Conservation (phyloP, 2,113 vertebrate genomes). For the Orthochromis indermauri region DNA sequence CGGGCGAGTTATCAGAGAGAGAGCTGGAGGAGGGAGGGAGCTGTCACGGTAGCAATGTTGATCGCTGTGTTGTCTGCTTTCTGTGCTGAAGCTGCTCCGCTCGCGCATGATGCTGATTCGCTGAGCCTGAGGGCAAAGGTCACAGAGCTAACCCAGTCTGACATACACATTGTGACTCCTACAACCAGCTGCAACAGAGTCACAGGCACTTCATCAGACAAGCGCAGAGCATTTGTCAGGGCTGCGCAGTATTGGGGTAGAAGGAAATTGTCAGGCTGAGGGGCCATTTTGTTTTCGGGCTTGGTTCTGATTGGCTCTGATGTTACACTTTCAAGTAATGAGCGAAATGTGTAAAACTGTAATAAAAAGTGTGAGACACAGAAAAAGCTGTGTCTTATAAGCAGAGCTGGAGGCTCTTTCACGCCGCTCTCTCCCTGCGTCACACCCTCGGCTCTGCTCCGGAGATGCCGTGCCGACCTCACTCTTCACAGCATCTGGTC, state of each 20-base stretch:
- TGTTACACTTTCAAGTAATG: neutral
- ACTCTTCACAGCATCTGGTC: neutral
- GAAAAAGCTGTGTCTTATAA: neutral
- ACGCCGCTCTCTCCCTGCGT: neutral
- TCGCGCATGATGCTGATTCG: neutral
- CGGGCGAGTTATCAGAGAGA: neutral
- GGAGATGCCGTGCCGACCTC: neutral
- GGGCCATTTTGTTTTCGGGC: neutral
- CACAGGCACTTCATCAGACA: neutral
- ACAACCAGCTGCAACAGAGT: neutral
- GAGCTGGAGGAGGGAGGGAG: neutral
- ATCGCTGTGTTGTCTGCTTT: slow-evolving; percentile 18
- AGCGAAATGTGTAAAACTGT: neutral
- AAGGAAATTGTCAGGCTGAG: neutral
- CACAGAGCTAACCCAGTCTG: slow-evolving; percentile 9
- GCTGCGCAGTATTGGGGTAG: accelerated
- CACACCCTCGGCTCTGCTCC: neutral
- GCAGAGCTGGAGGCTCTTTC: neutral
- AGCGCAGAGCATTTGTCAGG: neutral
- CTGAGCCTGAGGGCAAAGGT: slow-evolving; percentile 8
- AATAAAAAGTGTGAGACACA: neutral
- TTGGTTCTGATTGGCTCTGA: neutral
- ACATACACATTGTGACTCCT: neutral
- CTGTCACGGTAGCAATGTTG: neutral
- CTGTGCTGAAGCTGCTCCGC: neutral